phyloP scores from a whole-genome alignment of 2,797 vertebrate species.

The Leptoclinus maculatus region DNA sequence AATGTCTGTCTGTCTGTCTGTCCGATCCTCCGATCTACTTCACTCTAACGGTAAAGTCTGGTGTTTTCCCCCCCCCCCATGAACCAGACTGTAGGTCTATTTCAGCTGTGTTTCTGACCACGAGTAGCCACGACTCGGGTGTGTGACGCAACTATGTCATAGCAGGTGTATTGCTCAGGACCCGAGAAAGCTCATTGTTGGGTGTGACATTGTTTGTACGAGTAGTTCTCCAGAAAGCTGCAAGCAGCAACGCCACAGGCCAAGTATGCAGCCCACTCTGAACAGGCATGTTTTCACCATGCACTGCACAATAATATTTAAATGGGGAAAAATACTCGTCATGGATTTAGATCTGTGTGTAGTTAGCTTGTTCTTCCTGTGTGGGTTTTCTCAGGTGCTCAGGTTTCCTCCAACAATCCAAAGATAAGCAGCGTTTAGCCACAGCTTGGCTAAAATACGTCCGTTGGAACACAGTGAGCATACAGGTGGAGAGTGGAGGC shows the following conservation, averaged over 20 bases:
- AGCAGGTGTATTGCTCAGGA: neutral
- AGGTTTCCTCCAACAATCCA: neutral
- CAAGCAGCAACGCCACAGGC: neutral
- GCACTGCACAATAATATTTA: neutral
- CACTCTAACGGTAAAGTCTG: neutral
- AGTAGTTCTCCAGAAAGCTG: neutral
- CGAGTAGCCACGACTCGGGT: neutral
- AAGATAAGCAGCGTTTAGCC: neutral
- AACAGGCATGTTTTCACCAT: neutral
- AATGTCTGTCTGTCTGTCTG: neutral
- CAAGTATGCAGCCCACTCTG: neutral
- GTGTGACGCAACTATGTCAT: neutral
- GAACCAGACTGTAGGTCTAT: neutral
- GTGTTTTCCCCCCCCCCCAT: rapidly evolving
- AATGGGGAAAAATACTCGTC: no score
- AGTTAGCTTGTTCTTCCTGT: neutral
- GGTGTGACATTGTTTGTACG: neutral
- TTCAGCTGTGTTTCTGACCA: neutral
- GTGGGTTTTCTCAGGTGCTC: neutral
- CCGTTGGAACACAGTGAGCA: neutral
- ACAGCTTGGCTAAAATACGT: conserved; percentile 2
- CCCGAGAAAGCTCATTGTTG: neutral
- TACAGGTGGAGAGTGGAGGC: conserved; percentile 5
- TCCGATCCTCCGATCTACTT: neutral
- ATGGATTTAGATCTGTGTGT: neutral